Percentiles rank a stretch among this genome's conserved stretches.
Conservation (phyloP, 2,888 invertebrate species). For the Ischnura elegans region DNA sequence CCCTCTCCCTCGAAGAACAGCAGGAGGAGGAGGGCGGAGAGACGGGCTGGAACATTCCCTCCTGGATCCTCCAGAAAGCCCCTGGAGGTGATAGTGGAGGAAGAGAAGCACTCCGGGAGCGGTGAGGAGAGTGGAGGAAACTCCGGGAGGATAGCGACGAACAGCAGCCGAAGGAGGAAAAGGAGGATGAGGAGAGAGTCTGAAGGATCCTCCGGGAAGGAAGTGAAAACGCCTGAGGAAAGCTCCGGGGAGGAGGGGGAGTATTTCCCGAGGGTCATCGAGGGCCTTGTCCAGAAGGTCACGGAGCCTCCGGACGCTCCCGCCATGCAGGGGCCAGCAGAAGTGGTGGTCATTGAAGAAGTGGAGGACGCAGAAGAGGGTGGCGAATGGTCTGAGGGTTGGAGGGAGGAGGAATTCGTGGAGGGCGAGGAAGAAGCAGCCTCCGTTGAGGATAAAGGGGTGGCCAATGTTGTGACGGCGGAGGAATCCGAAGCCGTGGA, state of each 20-base stretch:
- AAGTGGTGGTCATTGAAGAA: constrained; percentile 40
- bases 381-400: constrained; percentile 30
- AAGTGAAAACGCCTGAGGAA: constrained; percentile 85
- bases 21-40: constrained; percentile 70
- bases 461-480: constrained; percentile 14
- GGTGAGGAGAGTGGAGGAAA: constrained; percentile 77
- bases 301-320: constrained; percentile 78
- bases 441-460: constrained; percentile 72
- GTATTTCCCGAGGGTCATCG: not conserved
- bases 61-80: constrained; percentile 5
- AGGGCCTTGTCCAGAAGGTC: not conserved
- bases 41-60: constrained; percentile 71
- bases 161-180: constrained; percentile 74
- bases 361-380: constrained; percentile 45
- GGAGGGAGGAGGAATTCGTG: constrained; percentile 71
- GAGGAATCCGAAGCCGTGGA: not conserved
- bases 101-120: constrained; percentile 79
- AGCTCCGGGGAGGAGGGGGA: constrained; percentile 75
- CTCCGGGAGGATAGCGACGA: constrained; percentile 70
- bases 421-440: constrained; percentile 73
- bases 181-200: constrained; percentile 78
- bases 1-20: not conserved
- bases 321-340: constrained; percentile 11
- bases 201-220: constrained; percentile 79
- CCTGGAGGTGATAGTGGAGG: constrained; percentile 74